A percentile compares a stretch with the other conserved stretches of the same genome.
phyloP scores from a whole-genome alignment of 2,113 vertebrate species.

The Albula glossodonta region DNA sequence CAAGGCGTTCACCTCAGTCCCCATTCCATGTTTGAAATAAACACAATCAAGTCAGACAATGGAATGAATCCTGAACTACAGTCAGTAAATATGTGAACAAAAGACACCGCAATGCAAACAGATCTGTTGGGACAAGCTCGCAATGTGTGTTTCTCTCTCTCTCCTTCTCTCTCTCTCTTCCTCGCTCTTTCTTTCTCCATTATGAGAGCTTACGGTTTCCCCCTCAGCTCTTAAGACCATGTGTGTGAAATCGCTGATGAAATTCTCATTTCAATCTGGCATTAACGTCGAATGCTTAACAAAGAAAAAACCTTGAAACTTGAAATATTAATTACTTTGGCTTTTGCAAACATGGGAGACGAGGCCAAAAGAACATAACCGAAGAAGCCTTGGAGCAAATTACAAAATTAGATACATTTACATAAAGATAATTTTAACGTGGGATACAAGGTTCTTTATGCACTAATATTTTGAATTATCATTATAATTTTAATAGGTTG shows the following conservation, averaged over 20 bases:
- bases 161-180: too few relatives aligned
- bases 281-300: background rate
- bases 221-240: background rate
- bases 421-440: slow-evolving; percentile 6
- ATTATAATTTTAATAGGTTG: slow-evolving; percentile 9
- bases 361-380: background rate
- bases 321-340: background rate
- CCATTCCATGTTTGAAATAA: too few relatives aligned
- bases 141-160: background rate
- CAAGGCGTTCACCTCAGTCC: too few relatives aligned
- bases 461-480: slow-evolving; percentile 13
- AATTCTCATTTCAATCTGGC: background rate
- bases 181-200: background rate
- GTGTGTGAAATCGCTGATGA: background rate
- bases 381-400: background rate
- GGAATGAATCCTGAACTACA: background rate
- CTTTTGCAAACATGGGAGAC: background rate
- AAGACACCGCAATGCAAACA: background rate
- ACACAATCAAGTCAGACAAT: background rate
- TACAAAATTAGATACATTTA: slow-evolving; percentile 7
- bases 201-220: background rate
- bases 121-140: background rate
- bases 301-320: slow-evolving; percentile 14
- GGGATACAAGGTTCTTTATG: background rate
- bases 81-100: background rate